These are phyloP conservation scores for Ceramica pisi DNA, from an alignment of 2,888 invertebrate genomes.

Conservation along the genomic window DNA sequence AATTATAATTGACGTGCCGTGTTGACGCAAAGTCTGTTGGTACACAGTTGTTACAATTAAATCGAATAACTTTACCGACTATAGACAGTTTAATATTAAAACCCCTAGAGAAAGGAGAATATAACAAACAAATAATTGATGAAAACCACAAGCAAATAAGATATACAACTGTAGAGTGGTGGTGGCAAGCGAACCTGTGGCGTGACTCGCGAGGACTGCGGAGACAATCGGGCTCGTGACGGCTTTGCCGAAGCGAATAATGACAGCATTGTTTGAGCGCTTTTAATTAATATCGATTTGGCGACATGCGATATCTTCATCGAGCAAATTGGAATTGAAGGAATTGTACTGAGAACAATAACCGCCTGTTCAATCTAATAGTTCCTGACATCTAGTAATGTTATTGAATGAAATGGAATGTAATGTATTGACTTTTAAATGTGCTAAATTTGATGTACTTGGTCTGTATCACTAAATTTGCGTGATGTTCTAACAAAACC, in stretches of 20 bases:
- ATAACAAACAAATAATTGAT: conserved; percentile 52
- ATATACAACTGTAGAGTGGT: conserved; percentile 37
- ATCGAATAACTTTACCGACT: conserved; percentile 14
- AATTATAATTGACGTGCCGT: conserved; percentile 36
- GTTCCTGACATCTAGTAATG: neutral
- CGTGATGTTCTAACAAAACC: conserved; percentile 9
- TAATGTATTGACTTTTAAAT: too few species aligned
- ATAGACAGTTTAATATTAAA: conserved; percentile 22
- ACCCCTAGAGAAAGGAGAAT: conserved; percentile 20
- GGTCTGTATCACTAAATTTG: conserved; percentile 10
- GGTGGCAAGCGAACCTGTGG: conserved; percentile 49
- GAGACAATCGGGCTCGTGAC: conserved; percentile 72
- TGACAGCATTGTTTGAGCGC: conserved; percentile 80
- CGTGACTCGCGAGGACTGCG: conserved; percentile 48
- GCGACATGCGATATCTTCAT: conserved; percentile 77
- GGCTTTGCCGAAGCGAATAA: conserved; percentile 76
- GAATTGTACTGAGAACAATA: conserved; percentile 46
- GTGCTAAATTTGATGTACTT: too few species aligned
- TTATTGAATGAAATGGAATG: conserved; percentile 15
- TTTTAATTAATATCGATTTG: conserved; percentile 86
- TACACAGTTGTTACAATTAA: conserved; percentile 20
- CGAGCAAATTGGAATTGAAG: conserved; percentile 69
- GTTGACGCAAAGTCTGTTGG: neutral
- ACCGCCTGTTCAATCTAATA: neutral
- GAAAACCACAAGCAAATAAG: conserved; percentile 48